A percentile compares a stretch with the other conserved stretches of the same genome.
Evolutionary conservation across 2,797 vertebrate genomes (phyloP).

Genomic region (Diplodus sargus): DNA sequence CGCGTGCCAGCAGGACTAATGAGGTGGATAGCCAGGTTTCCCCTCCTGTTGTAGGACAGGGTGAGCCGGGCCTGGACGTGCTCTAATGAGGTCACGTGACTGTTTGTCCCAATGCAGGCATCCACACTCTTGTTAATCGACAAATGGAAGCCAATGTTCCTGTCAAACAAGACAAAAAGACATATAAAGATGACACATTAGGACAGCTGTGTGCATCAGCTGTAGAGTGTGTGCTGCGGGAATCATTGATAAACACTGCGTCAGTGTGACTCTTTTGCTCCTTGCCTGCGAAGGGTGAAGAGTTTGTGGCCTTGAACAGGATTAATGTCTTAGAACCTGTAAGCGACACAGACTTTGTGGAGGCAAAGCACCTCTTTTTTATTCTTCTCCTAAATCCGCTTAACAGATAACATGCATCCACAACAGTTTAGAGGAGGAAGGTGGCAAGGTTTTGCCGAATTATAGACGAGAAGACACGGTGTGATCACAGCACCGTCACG

Average conservation of each 20-base stretch:
- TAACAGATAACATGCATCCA: constrained; percentile 77
- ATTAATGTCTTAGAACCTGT: constrained; percentile 71
- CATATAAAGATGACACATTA: constrained; percentile 5
- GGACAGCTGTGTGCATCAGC: background rate
- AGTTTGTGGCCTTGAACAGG: constrained; percentile 67
- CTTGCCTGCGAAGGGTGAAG: constrained; percentile 33
- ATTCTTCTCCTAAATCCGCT: constrained; percentile 67
- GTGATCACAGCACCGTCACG: constrained; percentile 22
- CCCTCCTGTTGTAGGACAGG: constrained; percentile 96
- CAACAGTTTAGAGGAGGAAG: constrained; percentile 61
- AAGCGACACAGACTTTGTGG: constrained; percentile 50
- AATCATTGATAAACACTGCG: constrained; percentile 26
- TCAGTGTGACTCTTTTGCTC: constrained; percentile 37
- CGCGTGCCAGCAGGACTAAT: constrained; percentile 94
- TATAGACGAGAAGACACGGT: constrained; percentile 28
- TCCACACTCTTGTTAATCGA: constrained; percentile 90
- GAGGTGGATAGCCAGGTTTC: constrained; percentile 95
- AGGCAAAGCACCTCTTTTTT: constrained; percentile 66
- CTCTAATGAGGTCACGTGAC: constrained; percentile 90
- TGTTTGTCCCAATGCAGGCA: constrained; percentile 88
- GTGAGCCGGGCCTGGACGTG: constrained; percentile 94
- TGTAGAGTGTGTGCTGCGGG: background rate
- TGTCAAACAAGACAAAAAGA: constrained; percentile 64
- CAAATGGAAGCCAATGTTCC: constrained; percentile 93
- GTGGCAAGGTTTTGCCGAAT: constrained; percentile 47